A percentile compares a stretch with the other conserved stretches of the same genome.
These are phyloP conservation scores for Eupeodes corollae DNA, from an alignment of 1,140 invertebrate species.

Conservation along the genomic window DNA sequence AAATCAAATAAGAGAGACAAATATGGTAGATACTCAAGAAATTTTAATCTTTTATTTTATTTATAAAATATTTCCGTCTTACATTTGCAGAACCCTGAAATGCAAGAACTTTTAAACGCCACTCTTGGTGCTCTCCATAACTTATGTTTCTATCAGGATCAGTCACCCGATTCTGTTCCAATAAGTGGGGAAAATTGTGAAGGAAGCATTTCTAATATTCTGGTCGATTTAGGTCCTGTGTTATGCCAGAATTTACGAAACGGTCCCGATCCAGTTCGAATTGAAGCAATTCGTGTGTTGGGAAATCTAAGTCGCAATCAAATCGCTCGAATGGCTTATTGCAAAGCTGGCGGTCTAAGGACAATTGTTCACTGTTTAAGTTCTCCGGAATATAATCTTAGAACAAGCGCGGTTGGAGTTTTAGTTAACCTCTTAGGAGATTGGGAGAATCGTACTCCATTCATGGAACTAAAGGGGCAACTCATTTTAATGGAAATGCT, in stretches of 20 bases:
- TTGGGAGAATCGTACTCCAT: slow-evolving; percentile 27
- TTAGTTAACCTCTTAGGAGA: slow-evolving; percentile 34
- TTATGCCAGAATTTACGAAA: slow-evolving; percentile 16
- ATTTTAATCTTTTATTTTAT: not conserved
- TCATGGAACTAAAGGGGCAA: slow-evolving; percentile 26
- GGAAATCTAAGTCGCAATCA: slow-evolving; percentile 36
- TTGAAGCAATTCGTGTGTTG: slow-evolving; percentile 34
- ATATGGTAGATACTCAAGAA: slow-evolving; percentile 3
- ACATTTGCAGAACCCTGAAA: slow-evolving; percentile 14
- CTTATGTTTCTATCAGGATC: slow-evolving; percentile 34
- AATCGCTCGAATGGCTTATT: slow-evolving; percentile 30
- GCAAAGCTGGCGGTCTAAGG: slow-evolving; percentile 23
- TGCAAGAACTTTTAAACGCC: slow-evolving; percentile 30
- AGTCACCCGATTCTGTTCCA: slow-evolving; percentile 9
- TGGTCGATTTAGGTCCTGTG: slow-evolving; percentile 19
- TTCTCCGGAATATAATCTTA: slow-evolving; percentile 27
- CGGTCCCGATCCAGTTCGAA: slow-evolving; percentile 17
- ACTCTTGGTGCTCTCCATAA: slow-evolving; percentile 34
- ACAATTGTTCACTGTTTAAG: slow-evolving; percentile 16
- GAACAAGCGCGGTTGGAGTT: slow-evolving; percentile 33
- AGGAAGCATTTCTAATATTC: slow-evolving; percentile 1
- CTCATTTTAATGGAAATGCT: slow-evolving; percentile 22
- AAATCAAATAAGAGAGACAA: slow-evolving; percentile 8
- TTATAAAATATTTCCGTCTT: not conserved
- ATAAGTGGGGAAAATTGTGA: slow-evolving; percentile 7